Base-by-base conservation (phyloP, 2,113 vertebrate species). In the Centropus unirufus region DNA sequence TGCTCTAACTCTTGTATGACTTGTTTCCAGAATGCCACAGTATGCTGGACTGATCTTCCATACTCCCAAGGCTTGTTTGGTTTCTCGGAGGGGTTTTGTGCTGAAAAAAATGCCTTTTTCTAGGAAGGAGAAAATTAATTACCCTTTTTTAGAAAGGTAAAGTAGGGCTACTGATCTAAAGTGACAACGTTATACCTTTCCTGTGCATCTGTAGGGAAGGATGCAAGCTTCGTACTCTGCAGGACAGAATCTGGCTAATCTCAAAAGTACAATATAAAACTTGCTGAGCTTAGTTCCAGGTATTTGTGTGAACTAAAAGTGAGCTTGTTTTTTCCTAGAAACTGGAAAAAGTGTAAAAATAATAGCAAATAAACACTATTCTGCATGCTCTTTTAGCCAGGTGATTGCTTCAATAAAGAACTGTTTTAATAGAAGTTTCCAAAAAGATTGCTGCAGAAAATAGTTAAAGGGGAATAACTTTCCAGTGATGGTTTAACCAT, bases 391-490 rank as follows among this genome's bases (percentile, higher is more conserved):
- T 87, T 62, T 61, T 39, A 68, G 14, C 24, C 11, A 64, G 36
- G 26, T 64, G 47, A 67, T 86, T 0, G 1, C 15, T 70, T 87
- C n/a, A 75, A 22, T 76, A 58, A 91, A 75, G 19, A 77, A 21
- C 6, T 20, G 1, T 68, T 80, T 83, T 67, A 58, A 54, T 44
- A 66, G 39, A 32, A 80, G 26, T 14, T 89, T 64, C 27, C 30
- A 42, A 29, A 87, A 89, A 9, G 6, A 20, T 67, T 75, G 17
- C 11, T 55, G 42, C 64, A 42, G 22, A n/a, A 66, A 85, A 34
- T 22, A 80, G 62, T 57, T 68, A 67, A 83, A 86, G 55, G 23
- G 75, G 36, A 84, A 19, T 59, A 78, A 84, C 57, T 87, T 82
- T 8, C 23, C 27, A 34, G 54, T 58, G 19, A 11, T 52, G 29